Evolutionary conservation across 2,797 vertebrate species (phyloP).

Genomic region (Danio tinwini): DNA sequence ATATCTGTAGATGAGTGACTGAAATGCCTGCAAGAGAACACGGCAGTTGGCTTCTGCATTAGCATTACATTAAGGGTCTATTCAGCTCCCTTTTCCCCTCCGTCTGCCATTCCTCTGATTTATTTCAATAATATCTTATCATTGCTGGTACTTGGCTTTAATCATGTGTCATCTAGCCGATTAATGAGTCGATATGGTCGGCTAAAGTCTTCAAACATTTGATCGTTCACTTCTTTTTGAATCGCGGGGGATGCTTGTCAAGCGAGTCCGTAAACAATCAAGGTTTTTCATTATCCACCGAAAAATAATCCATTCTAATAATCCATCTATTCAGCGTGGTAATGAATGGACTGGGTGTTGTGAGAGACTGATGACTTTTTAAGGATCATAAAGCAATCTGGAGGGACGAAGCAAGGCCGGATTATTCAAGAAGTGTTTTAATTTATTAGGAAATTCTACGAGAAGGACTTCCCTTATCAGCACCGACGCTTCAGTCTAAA

Average conservation of each 20-base stretch:
- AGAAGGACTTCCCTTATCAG: conserved; percentile 74
- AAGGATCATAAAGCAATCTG: conserved; percentile 77
- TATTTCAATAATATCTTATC: conserved; percentile 38
- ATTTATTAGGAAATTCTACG: conserved; percentile 76
- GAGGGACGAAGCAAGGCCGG: conserved; percentile 67
- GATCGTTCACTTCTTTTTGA: conserved; percentile 34
- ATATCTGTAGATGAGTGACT: conserved; percentile 19
- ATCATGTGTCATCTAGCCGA: conserved; percentile 44
- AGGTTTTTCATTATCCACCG: conserved; percentile 67
- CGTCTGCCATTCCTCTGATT: conserved; percentile 25
- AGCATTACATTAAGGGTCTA: conserved; percentile 34
- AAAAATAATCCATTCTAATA: conserved; percentile 71
- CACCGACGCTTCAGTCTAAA: conserved; percentile 69
- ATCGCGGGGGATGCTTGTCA: conserved; percentile 38
- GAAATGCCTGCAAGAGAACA: neutral
- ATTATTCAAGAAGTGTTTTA: conserved; percentile 75
- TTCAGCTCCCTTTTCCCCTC: conserved; percentile 20
- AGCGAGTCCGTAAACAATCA: conserved; percentile 56
- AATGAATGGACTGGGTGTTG: conserved; percentile 69
- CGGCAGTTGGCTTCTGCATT: conserved; percentile 6
- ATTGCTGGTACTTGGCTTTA: conserved; percentile 17
- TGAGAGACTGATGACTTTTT: conserved; percentile 74
- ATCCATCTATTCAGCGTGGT: conserved; percentile 57
- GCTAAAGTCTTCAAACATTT: conserved; percentile 40
- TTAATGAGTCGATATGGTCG: conserved; percentile 34